Percentiles rank a stretch among this genome's conserved stretches.
Evolutionary conservation across 2,888 invertebrate species (phyloP).

Genomic region (Napeogenes inachia): DNA sequence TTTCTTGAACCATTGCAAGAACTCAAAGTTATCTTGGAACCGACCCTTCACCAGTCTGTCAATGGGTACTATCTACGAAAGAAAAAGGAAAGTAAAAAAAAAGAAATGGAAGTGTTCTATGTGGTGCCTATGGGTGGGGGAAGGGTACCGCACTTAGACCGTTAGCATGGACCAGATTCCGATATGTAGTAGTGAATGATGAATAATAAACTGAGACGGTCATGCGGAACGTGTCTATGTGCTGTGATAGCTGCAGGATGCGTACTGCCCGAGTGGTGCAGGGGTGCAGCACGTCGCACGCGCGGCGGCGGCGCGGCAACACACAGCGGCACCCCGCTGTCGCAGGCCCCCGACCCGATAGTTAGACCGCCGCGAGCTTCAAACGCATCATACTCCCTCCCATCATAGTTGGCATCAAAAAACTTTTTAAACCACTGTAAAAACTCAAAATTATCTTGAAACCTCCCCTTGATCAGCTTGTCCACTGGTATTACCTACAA

Average conservation of each 20-base stretch:
- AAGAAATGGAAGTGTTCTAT: conserved; percentile 49
- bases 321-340: conserved; percentile 69
- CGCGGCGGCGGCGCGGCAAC: conserved; percentile 44
- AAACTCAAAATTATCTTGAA: conserved; percentile 99
- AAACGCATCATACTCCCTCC: conserved; percentile 95
- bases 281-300: conserved; percentile 42
- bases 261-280: conserved; percentile 66
- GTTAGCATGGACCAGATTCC: conserved; percentile 8
- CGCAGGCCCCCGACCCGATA: conserved; percentile 84
- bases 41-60: conserved; percentile 97
- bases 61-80: conserved; percentile 91
- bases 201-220: conserved; percentile 12
- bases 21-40: conserved; percentile 99
- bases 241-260: conserved; percentile 43
- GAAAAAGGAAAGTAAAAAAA: conserved; percentile 64
- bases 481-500: conserved; percentile 98
- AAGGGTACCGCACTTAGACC: conserved; percentile 9
- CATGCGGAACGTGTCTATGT: conserved; percentile 41
- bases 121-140: conserved; percentile 41
- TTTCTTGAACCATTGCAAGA: conserved; percentile 99
- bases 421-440: conserved; percentile 99
- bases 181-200: conserved; percentile 10
- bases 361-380: conserved; percentile 90
- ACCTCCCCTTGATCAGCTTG: conserved; percentile 98
- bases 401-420: conserved; percentile 99